Conservation (phyloP, 2,888 invertebrate species). For the Maniola hyperantus region DNA sequence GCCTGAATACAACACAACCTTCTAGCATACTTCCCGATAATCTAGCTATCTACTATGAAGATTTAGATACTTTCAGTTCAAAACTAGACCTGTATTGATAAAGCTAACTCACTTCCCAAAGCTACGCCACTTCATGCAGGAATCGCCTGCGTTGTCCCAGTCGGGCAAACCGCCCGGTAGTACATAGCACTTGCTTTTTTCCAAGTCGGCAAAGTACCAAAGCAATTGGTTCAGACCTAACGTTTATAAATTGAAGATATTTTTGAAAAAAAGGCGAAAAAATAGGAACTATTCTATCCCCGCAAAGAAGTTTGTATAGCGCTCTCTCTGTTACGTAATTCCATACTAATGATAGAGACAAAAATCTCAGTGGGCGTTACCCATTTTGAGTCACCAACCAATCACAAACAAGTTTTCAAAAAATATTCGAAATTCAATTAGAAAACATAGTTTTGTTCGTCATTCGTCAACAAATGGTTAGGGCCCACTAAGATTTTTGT, state of each 20-base stretch:
- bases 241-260: conserved; percentile 8
- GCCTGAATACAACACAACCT: not conserved
- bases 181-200: conserved; percentile 90
- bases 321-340: too few relatives aligned
- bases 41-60: not conserved
- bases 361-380: too few relatives aligned
- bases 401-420: too few relatives aligned
- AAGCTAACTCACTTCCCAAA: conserved; percentile 88
- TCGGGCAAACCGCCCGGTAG: conserved; percentile 87
- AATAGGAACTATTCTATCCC: too few relatives aligned
- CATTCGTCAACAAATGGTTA: too few relatives aligned
- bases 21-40: not conserved
- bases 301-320: too few relatives aligned
- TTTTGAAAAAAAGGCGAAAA: too few relatives aligned
- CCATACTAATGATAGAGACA: too few relatives aligned
- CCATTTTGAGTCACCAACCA: too few relatives aligned
- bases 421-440: too few relatives aligned
- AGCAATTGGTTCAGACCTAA: conserved; percentile 92
- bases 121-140: conserved; percentile 93
- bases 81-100: not conserved
- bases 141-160: conserved; percentile 88
- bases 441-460: too few relatives aligned
- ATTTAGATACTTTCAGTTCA: not conserved
- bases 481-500: too few relatives aligned
- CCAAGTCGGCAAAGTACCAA: conserved; percentile 96